These are phyloP conservation scores for Pteronura brasiliensis DNA, from an alignment of 2,113 vertebrate genomes.

Conservation along the genomic window DNA sequence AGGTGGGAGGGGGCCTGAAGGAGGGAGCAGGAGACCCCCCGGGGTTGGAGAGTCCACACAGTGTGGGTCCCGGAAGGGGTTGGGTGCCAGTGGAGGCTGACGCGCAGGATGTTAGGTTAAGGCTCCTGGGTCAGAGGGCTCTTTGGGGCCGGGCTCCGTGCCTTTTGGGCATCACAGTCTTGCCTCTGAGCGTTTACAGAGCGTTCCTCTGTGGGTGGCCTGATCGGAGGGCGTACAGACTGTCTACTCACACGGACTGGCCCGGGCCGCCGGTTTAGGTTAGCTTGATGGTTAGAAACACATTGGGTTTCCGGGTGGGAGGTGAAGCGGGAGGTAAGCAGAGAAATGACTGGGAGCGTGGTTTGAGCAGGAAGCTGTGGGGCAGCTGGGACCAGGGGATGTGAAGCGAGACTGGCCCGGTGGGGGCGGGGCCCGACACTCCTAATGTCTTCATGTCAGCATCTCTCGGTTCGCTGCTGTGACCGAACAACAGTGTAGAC, in stretches of 20 bases:
- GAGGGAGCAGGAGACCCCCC: not conserved
- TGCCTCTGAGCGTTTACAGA: not conserved
- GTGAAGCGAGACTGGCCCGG: not conserved
- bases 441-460: not conserved
- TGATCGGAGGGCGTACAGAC: not conserved
- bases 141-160: rapidly evolving
- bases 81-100: not conserved
- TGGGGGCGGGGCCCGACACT: no score
- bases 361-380: not conserved
- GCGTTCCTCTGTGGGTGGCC: not conserved
- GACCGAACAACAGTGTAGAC: not conserved
- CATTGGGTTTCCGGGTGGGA: not conserved
- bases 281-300: not conserved
- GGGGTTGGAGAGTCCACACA: rapidly evolving
- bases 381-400: not conserved
- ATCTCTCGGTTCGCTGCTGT: not conserved
- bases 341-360: no score
- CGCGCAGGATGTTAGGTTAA: not conserved
- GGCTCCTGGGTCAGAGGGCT: not conserved
- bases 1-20: not conserved
- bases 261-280: rapidly evolving
- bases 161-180: not conserved
- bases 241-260: not conserved
- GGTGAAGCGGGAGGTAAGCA: not conserved
- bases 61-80: no score